phyloP scores from a whole-genome alignment of 23 tunicate species.

The Ascidia mentula region DNA sequence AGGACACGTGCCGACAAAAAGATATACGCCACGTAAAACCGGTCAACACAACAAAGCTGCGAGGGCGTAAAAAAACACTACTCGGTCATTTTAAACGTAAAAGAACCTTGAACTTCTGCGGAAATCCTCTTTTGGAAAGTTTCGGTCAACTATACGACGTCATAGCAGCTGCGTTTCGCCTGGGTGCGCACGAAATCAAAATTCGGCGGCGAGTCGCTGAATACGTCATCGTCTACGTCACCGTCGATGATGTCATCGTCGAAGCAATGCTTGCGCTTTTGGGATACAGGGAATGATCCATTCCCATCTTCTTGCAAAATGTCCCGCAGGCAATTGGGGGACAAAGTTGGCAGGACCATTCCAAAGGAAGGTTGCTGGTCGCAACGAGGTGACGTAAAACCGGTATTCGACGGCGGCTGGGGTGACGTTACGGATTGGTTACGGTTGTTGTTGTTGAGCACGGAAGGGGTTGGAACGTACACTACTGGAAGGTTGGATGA shows the following conservation, averaged over 20 bases:
- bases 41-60: not conserved
- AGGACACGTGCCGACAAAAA: not conserved
- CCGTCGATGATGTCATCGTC: conserved; percentile 15
- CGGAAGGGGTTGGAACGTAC: conserved; percentile 25
- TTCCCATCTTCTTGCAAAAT: conserved; percentile 20
- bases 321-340: conserved; percentile 31
- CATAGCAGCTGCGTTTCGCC: conserved; percentile 12
- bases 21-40: not conserved
- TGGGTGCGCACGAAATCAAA: conserved; percentile 14
- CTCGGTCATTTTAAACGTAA: not conserved
- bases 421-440: not conserved
- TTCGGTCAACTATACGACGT: not conserved
- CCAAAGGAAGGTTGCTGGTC: not conserved
- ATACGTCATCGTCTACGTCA: conserved; percentile 57
- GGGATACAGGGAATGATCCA: not conserved
- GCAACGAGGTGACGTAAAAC: conserved; percentile 23
- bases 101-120: not conserved
- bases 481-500: conserved; percentile 23
- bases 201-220: conserved; percentile 25
- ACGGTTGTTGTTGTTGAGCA: not conserved
- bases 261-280: conserved; percentile 19
- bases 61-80: not conserved
- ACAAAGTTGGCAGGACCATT: conserved; percentile 27
- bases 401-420: not conserved
- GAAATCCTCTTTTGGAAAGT: too few species aligned